Percentiles rank a stretch among this genome's conserved stretches.
Evolutionary conservation across 2,113 vertebrate genomes (phyloP).

Genomic region (Mastomys coucha): DNA sequence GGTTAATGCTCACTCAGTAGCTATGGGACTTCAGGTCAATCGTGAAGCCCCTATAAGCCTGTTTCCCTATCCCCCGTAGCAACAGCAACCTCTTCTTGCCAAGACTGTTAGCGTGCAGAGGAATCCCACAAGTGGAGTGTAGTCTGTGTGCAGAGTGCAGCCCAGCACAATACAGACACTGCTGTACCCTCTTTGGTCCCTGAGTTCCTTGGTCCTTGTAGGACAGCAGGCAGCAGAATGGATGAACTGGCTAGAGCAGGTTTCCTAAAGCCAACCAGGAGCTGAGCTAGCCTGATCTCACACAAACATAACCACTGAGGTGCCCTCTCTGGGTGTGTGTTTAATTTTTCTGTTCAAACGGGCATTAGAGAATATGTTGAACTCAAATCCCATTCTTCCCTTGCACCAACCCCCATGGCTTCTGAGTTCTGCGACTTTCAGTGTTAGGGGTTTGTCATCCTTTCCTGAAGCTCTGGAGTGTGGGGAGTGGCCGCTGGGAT

Average conservation of each 20-base stretch:
- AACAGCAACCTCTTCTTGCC: neutral
- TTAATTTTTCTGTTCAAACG: conserved; percentile 42
- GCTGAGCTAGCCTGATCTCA: accelerated
- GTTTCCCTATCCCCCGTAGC: neutral
- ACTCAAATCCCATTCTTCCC: neutral
- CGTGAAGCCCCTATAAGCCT: neutral
- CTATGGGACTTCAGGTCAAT: too few relatives aligned
- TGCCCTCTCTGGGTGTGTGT: neutral
- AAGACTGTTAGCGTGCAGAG: accelerated
- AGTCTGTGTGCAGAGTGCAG: accelerated
- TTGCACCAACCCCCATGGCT: neutral
- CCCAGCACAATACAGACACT: accelerated
- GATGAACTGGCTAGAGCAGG: neutral
- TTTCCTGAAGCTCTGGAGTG: neutral
- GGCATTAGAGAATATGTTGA: neutral
- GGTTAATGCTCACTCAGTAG: too few relatives aligned
- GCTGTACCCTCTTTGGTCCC: accelerated
- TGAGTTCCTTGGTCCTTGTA: accelerated
- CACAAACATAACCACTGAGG: neutral
- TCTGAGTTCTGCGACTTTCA: accelerated
- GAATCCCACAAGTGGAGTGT: accelerated
- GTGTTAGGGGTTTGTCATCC: accelerated
- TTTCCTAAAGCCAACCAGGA: neutral
- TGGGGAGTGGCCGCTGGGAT: accelerated
- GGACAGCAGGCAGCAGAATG: too few relatives aligned